A percentile compares a stretch with the other conserved stretches of the same genome.
These are phyloP conservation scores for Nephrotoma guestfalica DNA, from an alignment of 2,888 invertebrate species.

Conservation along the genomic window DNA sequence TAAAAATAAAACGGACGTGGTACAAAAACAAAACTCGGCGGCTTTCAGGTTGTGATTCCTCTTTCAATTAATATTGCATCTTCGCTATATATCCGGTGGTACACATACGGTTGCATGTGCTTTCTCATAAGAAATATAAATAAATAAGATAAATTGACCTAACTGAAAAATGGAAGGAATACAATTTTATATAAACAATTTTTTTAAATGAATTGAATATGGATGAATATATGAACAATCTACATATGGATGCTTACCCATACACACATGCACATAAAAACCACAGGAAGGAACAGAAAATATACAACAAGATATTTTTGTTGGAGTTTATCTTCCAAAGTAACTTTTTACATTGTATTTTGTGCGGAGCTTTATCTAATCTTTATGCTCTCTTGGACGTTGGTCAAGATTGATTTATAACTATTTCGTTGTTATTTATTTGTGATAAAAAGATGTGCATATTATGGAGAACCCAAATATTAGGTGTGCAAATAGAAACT, in stretches of 20 bases:
- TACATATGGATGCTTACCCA: background rate
- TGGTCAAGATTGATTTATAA: background rate
- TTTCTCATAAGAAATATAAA: background rate
- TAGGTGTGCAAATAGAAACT: no score
- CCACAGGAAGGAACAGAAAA: background rate
- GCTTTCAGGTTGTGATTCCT: background rate
- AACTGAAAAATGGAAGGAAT: background rate
- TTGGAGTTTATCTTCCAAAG: background rate
- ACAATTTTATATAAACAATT: background rate
- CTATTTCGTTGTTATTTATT: background rate
- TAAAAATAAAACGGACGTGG: background rate
- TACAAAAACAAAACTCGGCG: background rate
- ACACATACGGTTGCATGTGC: background rate
- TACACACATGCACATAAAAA: background rate
- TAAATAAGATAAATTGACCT: background rate
- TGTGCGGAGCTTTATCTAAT: background rate
- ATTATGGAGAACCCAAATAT: background rate
- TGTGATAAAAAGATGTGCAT: background rate
- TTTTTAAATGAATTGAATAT: background rate
- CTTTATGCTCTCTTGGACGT: background rate
- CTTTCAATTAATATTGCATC: background rate
- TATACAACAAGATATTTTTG: background rate
- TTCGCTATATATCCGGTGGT: background rate
- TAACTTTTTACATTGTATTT: background rate
- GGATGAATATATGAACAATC: background rate